phyloP scores from a whole-genome alignment of 2,888 invertebrate species.

The Priapulus caudatus region DNA sequence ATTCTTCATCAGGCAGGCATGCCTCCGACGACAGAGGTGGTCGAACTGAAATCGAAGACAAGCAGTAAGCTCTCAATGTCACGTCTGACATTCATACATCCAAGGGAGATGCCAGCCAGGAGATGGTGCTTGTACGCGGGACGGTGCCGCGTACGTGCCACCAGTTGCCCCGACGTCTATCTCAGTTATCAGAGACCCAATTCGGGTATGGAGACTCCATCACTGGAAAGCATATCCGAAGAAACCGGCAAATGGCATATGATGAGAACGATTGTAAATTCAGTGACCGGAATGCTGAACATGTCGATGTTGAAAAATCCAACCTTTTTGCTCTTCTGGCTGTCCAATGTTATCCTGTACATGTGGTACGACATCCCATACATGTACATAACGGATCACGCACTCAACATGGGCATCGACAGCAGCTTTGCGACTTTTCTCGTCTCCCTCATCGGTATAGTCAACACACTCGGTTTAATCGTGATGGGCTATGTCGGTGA shows the following conservation, averaged over 20 bases:
- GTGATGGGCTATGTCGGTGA: neutral
- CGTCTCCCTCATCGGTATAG: slow-evolving; percentile 71
- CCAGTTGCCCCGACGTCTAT: slow-evolving; percentile 81
- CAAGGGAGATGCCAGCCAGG: too few species aligned
- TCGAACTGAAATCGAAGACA: neutral
- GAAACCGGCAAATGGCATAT: neutral
- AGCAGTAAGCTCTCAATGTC: too few species aligned
- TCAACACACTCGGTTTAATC: slow-evolving; percentile 67
- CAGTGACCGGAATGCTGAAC: slow-evolving; percentile 55
- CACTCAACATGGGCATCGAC: slow-evolving; percentile 54
- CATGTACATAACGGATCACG: slow-evolving; percentile 77
- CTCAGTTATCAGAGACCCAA: too few species aligned
- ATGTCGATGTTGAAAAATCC: slow-evolving; percentile 63
- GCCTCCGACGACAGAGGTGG: neutral
- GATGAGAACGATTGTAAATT: too few species aligned
- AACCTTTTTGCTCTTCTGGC: slow-evolving; percentile 64
- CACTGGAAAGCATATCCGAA: neutral
- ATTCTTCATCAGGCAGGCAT: neutral
- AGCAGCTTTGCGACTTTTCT: slow-evolving; percentile 59
- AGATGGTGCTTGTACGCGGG: too few species aligned
- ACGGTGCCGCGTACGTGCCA: slow-evolving; percentile 63
- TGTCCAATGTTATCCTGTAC: slow-evolving; percentile 77
- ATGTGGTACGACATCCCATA: slow-evolving; percentile 85
- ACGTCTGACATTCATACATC: too few species aligned
- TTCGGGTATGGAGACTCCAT: too few species aligned